Conservation (phyloP, 23 tunicate genomes). For the Styela plicata region DNA sequence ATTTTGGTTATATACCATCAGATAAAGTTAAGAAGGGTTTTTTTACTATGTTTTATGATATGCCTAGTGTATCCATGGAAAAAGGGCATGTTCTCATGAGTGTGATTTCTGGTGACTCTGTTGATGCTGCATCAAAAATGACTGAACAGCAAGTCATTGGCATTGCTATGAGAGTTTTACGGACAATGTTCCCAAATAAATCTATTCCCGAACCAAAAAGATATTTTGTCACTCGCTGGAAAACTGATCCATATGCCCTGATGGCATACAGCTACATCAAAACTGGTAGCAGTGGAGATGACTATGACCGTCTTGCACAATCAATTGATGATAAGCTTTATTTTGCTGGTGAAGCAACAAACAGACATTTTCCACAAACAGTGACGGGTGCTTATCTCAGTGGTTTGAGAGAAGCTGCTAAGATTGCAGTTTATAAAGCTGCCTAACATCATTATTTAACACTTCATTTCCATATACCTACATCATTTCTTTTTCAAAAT, state of each 20-base stretch:
- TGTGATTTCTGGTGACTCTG: conserved; percentile 76
- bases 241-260: conserved; percentile 69
- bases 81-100: conserved; percentile 81
- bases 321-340: conserved; percentile 43
- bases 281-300: conserved; percentile 72
- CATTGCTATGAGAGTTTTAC: conserved; percentile 50
- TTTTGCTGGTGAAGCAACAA: conserved; percentile 94
- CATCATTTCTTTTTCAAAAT: too few species aligned
- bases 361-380: conserved; percentile 93
- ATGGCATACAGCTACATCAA: conserved; percentile 86
- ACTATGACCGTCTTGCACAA: conserved; percentile 75
- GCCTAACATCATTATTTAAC: too few species aligned
- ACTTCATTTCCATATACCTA: too few species aligned
- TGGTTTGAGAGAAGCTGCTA: conserved; percentile 87
- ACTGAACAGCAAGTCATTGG: conserved; percentile 49
- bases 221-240: conserved; percentile 80
- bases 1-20: conserved; percentile 80
- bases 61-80: conserved; percentile 51
- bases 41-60: conserved; percentile 73
- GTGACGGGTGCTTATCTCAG: conserved; percentile 91
- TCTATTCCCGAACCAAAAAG: conserved; percentile 47
- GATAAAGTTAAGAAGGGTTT: conserved; percentile 54
- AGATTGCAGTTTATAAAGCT: conserved; percentile 36
- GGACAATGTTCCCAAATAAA: conserved; percentile 65
- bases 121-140: conserved; percentile 51